Evolutionary conservation across 2,888 invertebrate genomes (phyloP), one percentile per base, ranked within the genome.

Genomic region (Microdon myrmicae): DNA sequence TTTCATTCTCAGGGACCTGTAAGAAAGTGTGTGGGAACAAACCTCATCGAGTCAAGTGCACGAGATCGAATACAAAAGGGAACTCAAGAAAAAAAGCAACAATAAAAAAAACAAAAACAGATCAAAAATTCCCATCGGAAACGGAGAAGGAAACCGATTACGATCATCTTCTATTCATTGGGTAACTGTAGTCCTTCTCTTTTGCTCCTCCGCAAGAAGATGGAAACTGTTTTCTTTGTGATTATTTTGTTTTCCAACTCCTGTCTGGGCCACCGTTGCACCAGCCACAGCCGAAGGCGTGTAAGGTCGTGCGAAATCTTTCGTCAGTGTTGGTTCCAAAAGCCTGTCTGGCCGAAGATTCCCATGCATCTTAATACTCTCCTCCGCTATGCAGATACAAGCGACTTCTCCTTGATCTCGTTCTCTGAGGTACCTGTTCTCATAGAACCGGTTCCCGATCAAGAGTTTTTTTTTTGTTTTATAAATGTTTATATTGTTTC

Each of bases 111-210:
- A 16, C 20, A 17, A 32, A 12, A 37, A 20, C 31, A 54, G 47
- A 54, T 38, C 38, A 60, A 55, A 45, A 49, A 38, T 55, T 61
- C 61, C 41, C 61, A 61, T 61, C 61, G 61, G 61, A 61, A 61
- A 56, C 56, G 31, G 7, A 29, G 31, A 43, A 49, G 48, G 37
- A 55, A 39, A 61, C 43, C 44, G 39, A 34, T 31, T 49, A 61
- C 17, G 39, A 68, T 41, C 44, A 54, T 45, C 37, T 48, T 54
- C 47, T 58, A 60, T 41, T 45, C 61, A 49, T 20, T 48, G 20
- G 44, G 44, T 54, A 55, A 61, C 56, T 51, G 55, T 61, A 49
- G 47, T 54, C 38, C 26, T 29, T 53, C 49, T 44, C 23, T 20
- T 26, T 44, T 28, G 19, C 39, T 9, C 13, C 20, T 14, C 25